Evolutionary conservation across 53 echinoderm and acorn worm genomes (phyloP).

Genomic region (Mesocentrotus franciscanus): DNA sequence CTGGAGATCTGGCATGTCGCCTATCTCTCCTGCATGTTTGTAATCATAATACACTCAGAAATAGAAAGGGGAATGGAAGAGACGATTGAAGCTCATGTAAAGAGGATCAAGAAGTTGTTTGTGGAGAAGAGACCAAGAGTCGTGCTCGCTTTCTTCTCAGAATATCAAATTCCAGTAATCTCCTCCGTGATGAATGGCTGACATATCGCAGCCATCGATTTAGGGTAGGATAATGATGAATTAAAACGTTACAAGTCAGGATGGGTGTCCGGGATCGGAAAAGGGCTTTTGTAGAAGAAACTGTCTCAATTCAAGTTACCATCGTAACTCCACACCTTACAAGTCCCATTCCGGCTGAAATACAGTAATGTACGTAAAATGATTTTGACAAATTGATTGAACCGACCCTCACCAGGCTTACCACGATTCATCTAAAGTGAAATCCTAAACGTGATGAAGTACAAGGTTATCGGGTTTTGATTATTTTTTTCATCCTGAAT

Average conservation of each 20-base stretch:
- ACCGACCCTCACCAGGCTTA: not conserved
- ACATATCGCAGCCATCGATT: not conserved
- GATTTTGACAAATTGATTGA: conserved; percentile 8
- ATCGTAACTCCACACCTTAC: not conserved
- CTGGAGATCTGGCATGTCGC: not conserved
- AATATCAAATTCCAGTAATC: conserved; percentile 10
- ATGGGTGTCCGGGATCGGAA: not conserved
- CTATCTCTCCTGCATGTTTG: conserved; percentile 4
- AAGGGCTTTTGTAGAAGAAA: not conserved
- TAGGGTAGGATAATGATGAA: not conserved
- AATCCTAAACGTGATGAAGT: not conserved
- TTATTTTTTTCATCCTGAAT: not conserved
- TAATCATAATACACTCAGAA: conserved; percentile 26
- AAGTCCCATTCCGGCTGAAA: not conserved
- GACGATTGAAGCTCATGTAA: not conserved
- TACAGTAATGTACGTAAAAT: not conserved
- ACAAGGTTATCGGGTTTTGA: not conserved
- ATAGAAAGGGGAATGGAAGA: not conserved
- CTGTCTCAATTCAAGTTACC: not conserved
- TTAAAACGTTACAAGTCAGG: not conserved
- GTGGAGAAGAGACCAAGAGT: not conserved
- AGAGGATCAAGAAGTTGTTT: not conserved
- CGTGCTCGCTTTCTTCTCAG: not conserved
- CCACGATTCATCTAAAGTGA: not conserved
- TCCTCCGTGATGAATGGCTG: not conserved